These are phyloP conservation scores for Leptosomus discolor DNA, from an alignment of 2,113 vertebrate species.

Conservation along the genomic window DNA sequence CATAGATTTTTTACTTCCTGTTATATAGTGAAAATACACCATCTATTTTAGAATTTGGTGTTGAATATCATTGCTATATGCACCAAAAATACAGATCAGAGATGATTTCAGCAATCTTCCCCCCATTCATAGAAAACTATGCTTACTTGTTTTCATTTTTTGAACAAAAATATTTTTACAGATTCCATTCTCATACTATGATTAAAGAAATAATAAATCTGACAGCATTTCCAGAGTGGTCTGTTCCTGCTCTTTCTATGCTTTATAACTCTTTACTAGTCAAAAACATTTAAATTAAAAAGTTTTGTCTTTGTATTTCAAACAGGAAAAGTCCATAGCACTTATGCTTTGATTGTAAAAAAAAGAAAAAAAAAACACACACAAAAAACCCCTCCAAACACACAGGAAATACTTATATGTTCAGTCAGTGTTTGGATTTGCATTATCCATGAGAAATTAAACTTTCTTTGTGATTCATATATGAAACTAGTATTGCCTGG, in stretches of 20 bases:
- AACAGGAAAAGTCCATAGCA: background rate
- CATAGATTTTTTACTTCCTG: background rate
- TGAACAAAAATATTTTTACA: background rate
- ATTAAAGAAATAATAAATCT: background rate
- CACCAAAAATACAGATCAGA: background rate
- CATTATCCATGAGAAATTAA: background rate
- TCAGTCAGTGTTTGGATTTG: background rate
- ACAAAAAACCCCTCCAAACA: accelerated
- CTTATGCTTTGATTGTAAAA: background rate
- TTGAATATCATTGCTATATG: background rate
- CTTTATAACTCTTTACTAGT: background rate
- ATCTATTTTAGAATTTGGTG: background rate
- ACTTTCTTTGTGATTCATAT: background rate
- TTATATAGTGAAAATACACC: background rate
- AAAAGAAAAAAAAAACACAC: background rate
- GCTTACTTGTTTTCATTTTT: background rate
- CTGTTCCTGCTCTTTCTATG: background rate
- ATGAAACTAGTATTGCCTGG: background rate
- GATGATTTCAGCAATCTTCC: background rate
- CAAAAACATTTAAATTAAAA: background rate
- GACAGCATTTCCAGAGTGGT: background rate
- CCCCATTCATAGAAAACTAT: background rate
- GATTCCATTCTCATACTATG: background rate
- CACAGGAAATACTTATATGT: background rate
- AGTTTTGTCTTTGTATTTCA: background rate